Base-by-base conservation (phyloP, 2,797 vertebrate species). In the Eulemur mongoz region DNA sequence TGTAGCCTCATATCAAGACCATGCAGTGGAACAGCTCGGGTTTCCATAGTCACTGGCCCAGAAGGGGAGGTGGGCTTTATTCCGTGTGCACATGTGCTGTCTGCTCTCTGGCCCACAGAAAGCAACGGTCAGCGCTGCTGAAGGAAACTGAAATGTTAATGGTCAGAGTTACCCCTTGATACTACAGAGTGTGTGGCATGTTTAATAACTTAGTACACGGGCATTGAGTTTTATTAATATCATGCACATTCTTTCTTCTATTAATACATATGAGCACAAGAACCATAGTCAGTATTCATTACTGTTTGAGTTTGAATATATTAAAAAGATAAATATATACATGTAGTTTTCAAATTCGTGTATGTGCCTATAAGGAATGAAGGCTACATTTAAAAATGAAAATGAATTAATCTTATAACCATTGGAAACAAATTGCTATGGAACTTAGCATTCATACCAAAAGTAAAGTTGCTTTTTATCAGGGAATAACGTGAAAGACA, bases 401-500 rank as follows among this genome's bases (percentile, higher is more conserved):
- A 92, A 65, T 59, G 59, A 93, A 76, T 83, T 79, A 13, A 18
- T 70, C 54, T 75, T 59, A 67, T 54, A 67, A 50, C 61, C 40
- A 18, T 3, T 78, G 57, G 23, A 76, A 80, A 89, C 38, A 90
- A 88, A 81, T 18, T 67, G 50, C 91, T 52, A 14, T 45, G 52
- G 75, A 90, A 91, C 48, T 92, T 48, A 84, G 79, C 65, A n/a
- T 73, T 91, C 85, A 35, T 27, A 80, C 73, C 61, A 38, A 70
- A 82, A 72, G 52, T 32, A n/a, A 80, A 89, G 61, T 93, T 50
- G 8, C 38, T 87, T 73, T 95, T 84, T 50, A 87, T 89, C 15
- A 35, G 14, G 80, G 52, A 75, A n/a, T 76, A 22, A 50, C 76
- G 38, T 95, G 89, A 97, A 96, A 96, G 93, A 32, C 75, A 67